These are phyloP conservation scores for Dryadula phaetusa DNA, from an alignment of 2,888 invertebrate species.

Conservation along the genomic window DNA sequence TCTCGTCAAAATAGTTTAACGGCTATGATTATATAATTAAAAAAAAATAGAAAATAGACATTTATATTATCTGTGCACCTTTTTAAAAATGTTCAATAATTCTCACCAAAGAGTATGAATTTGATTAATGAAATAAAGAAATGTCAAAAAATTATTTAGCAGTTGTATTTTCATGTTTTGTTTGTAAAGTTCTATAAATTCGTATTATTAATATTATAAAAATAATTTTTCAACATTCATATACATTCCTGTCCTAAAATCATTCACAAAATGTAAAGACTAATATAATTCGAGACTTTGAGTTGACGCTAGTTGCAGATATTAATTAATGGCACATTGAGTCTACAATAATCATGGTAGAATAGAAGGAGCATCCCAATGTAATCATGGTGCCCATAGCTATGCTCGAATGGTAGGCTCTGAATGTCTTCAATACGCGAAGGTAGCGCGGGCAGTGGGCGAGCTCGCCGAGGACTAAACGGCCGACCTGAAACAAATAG, in stretches of 20 bases:
- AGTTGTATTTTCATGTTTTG: too few relatives aligned
- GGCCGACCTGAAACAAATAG: constrained; percentile 83
- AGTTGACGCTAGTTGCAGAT: constrained; percentile 30
- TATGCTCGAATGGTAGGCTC: constrained; percentile 90
- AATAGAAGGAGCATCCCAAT: constrained; percentile 77
- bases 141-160: too few relatives aligned
- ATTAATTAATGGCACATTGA: constrained; percentile 67
- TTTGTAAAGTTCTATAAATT: too few relatives aligned
- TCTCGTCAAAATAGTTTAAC: not conserved
- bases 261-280: not conserved
- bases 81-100: too few relatives aligned
- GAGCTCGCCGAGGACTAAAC: constrained; percentile 88
- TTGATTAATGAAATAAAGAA: too few relatives aligned
- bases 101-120: too few relatives aligned
- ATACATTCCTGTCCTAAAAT: constrained; percentile 4
- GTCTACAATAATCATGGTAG: constrained; percentile 77
- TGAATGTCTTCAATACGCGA: constrained; percentile 89
- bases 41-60: not conserved
- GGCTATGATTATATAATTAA: constrained; percentile 4
- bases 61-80: too few relatives aligned
- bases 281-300: constrained; percentile 39
- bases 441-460: constrained; percentile 92
- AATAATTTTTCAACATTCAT: too few relatives aligned
- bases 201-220: too few relatives aligned
- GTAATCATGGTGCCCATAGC: constrained; percentile 91